Evolutionary conservation across 1,140 invertebrate genomes (phyloP), one percentile per base, ranked within the genome.

Genomic region (Aporrectodea caliginosa): DNA sequence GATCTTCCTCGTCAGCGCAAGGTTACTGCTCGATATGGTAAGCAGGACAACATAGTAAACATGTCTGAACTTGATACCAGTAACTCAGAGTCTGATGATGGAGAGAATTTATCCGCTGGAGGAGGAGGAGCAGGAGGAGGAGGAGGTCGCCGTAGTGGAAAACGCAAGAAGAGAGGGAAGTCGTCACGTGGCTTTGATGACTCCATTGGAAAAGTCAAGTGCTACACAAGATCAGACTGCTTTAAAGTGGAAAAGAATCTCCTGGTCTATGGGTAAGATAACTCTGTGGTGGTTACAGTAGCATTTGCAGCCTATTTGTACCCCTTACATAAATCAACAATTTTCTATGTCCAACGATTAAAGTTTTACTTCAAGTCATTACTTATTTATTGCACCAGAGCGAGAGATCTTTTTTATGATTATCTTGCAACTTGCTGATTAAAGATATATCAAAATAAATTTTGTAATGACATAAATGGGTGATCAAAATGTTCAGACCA

Each of bases 21-120:
- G 0, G 95, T 98, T 88, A 98, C 98, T 35, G 95, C 97, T 88
- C 92, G 97, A 79, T 99, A 98, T 88, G 95, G 97, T 33, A 87
- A 88, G 74, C 85, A 88, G 78, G 85, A 88, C 74, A 81, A 75
- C 22, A 80, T 95, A 29, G 92, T 96, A 85, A 95, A 97, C 85
- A 95, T 97, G 90, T 97, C 95, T 0, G 96, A 98, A 81, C 90
- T 96, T 80, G 96, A 98, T 84, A 93, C 93, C 1, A 89, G 84
- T 14, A 85, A 89, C 73, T 84, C 84, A 71, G 93, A 93, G 83
- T 94, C 93, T 80, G 92, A 93, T 78, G 95, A 96, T 83, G 93
- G 93, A n/a, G 84, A 43, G 33, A 80, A 32, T 1, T 32, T 32
- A 30, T 35, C 6, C 27, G 31, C 29, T 22, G 76, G 85, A 83